These are phyloP conservation scores for Silurus glanis DNA, from an alignment of 2,113 vertebrate species.

Conservation along the genomic window DNA sequence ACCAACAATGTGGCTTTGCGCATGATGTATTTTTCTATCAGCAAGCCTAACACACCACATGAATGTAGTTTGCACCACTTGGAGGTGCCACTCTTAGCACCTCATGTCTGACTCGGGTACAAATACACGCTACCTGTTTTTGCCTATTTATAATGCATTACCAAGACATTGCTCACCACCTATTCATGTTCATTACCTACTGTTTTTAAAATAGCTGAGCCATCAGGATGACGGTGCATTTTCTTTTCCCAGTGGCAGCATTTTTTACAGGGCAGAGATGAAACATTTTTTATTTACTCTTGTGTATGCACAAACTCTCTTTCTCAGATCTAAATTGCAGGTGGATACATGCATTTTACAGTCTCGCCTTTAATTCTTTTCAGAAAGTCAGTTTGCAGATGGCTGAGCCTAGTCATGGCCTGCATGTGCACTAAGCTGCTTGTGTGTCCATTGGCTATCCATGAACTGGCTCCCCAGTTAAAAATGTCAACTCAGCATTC, in stretches of 20 bases:
- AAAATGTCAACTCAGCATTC: conserved; percentile 53
- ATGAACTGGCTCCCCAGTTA: conserved; percentile 26
- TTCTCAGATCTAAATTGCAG: conserved; percentile 26
- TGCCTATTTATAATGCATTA: conserved; percentile 7
- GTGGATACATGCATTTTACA: conserved; percentile 1
- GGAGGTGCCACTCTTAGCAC: conserved; percentile 15
- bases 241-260: not conserved
- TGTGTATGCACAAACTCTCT: not conserved
- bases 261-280: conserved; percentile 11
- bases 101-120: not conserved
- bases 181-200: conserved; percentile 8
- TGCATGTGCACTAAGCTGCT: conserved; percentile 8
- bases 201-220: conserved; percentile 39
- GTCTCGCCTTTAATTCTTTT: conserved; percentile 27
- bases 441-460: conserved; percentile 30
- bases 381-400: conserved; percentile 31
- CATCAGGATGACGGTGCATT: not conserved
- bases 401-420: conserved; percentile 5
- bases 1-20: conserved; percentile 54
- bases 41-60: conserved; percentile 47
- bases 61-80: conserved; percentile 35
- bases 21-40: conserved; percentile 57
- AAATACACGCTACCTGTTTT: not conserved
- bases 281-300: conserved; percentile 5
- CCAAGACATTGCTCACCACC: not conserved